Percentiles rank a stretch among this genome's conserved stretches.
Evolutionary conservation across 2,888 invertebrate genomes (phyloP).

Genomic region (Altica lythri): DNA sequence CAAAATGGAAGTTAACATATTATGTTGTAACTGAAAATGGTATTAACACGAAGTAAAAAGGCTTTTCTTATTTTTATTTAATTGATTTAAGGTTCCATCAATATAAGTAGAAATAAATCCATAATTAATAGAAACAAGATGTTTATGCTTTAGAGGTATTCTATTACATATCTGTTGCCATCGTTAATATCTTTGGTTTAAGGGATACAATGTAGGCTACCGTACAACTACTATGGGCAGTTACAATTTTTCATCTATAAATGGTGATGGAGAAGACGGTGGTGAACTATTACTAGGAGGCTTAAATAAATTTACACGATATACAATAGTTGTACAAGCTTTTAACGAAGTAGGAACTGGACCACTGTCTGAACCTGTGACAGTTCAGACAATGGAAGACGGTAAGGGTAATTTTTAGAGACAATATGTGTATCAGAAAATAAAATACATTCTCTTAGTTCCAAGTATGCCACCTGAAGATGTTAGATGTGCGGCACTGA

Average conservation of each 20-base stretch:
- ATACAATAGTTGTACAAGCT: slow-evolving; percentile 72
- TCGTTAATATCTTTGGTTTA: slow-evolving; percentile 23
- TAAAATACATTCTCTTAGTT: slow-evolving; percentile 58
- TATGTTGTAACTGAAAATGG: not conserved
- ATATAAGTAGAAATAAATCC: too few species aligned
- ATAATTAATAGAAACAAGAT: too few species aligned
- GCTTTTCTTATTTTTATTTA: too few species aligned
- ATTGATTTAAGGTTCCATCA: too few species aligned
- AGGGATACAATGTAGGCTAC: slow-evolving; percentile 76
- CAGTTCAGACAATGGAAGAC: slow-evolving; percentile 75
- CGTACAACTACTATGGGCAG: slow-evolving; percentile 61
- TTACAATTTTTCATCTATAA: slow-evolving; percentile 71
- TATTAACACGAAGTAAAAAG: too few species aligned
- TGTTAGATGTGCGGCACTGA: slow-evolving; percentile 74
- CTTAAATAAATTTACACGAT: slow-evolving; percentile 69
- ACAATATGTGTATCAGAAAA: not conserved
- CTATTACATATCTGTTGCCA: not conserved
- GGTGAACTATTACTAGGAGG: slow-evolving; percentile 68
- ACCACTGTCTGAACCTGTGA: slow-evolving; percentile 69
- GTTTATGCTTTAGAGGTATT: too few species aligned
- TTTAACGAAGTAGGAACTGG: slow-evolving; percentile 77
- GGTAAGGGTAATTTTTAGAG: slow-evolving; percentile 59
- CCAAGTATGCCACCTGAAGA: slow-evolving; percentile 80
- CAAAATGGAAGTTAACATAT: too few species aligned
- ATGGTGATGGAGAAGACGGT: slow-evolving; percentile 72